Conservation (phyloP, 1,140 invertebrate species). For the Zaprionus gabonicus region DNA sequence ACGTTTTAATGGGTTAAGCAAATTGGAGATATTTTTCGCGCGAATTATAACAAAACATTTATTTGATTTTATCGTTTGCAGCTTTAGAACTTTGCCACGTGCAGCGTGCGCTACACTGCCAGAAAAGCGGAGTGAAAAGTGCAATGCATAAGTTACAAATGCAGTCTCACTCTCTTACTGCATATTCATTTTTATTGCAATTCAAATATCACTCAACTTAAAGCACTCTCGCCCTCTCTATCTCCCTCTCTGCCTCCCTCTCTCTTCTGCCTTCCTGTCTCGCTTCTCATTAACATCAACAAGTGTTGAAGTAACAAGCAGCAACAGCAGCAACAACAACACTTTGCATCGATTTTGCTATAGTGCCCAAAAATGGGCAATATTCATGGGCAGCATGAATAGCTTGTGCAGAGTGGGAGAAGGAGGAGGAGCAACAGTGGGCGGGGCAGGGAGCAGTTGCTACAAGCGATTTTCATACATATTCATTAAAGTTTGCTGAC, state of each 20-base stretch:
- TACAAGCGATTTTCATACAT: constrained; percentile 80
- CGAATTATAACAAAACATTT: constrained; percentile 47
- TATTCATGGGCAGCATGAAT: constrained; percentile 58
- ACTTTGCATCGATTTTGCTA: constrained; percentile 41
- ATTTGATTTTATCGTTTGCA: constrained; percentile 30
- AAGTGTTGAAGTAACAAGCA: constrained; percentile 62
- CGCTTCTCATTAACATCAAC: constrained; percentile 68
- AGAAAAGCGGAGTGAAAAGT: neutral
- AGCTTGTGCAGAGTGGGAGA: neutral
- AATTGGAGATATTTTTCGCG: constrained; percentile 10
- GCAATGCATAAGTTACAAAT: neutral
- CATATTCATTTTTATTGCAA: neutral
- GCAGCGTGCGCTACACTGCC: neutral
- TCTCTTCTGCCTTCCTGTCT: neutral
- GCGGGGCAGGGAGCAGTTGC: constrained; percentile 40
- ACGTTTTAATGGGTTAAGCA: constrained; percentile 67
- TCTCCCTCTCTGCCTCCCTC: neutral
- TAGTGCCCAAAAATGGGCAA: constrained; percentile 52
- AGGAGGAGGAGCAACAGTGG: neutral
- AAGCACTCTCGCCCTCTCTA: constrained; percentile 8
- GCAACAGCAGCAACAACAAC: constrained; percentile 21
- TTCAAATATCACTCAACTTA: neutral
- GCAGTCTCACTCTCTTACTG: neutral
- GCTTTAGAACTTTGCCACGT: neutral
- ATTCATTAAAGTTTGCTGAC: constrained; percentile 83